Percentiles rank a stretch among this genome's conserved stretches.
Conservation (phyloP, 1,140 invertebrate species). For the Prorops nasuta region DNA sequence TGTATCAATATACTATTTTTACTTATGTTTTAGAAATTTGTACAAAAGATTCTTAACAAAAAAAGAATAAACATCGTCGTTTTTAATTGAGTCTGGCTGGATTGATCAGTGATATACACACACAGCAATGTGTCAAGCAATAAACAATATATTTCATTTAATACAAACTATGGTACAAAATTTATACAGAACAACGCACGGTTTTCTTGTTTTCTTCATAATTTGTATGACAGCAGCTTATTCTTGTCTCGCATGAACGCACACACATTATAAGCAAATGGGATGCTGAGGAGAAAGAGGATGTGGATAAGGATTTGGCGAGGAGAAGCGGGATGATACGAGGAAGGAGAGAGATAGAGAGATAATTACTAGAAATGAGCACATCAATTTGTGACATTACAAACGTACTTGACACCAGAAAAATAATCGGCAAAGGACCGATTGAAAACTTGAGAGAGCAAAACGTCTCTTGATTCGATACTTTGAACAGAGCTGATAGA, state of each 20-base stretch:
- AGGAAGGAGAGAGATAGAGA: slow-evolving; percentile 2
- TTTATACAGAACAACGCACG: slow-evolving; percentile 56
- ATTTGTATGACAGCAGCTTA: slow-evolving; percentile 15
- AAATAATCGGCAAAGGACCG: slow-evolving; percentile 40
- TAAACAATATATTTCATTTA: slow-evolving; percentile 59
- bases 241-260: slow-evolving; percentile 41
- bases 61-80: too few relatives aligned
- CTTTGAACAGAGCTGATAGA: too few relatives aligned
- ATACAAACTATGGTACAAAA: slow-evolving; percentile 62
- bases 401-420: slow-evolving; percentile 43
- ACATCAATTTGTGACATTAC: slow-evolving; percentile 44
- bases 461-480: too few relatives aligned
- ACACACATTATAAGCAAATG: slow-evolving; percentile 40
- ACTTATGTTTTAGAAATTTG: too few relatives aligned
- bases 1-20: too few relatives aligned
- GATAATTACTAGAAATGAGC: slow-evolving; percentile 41
- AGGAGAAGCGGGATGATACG: too few relatives aligned
- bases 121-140: slow-evolving; percentile 57
- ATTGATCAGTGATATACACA: too few relatives aligned
- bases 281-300: slow-evolving; percentile 18
- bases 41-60: too few relatives aligned
- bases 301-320: too few relatives aligned
- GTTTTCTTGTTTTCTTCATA: slow-evolving; percentile 36
- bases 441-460: slow-evolving; percentile 25
- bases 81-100: too few relatives aligned